phyloP scores from a whole-genome alignment of 2,888 invertebrate genomes.

The Caenorhabditis parvicauda region DNA sequence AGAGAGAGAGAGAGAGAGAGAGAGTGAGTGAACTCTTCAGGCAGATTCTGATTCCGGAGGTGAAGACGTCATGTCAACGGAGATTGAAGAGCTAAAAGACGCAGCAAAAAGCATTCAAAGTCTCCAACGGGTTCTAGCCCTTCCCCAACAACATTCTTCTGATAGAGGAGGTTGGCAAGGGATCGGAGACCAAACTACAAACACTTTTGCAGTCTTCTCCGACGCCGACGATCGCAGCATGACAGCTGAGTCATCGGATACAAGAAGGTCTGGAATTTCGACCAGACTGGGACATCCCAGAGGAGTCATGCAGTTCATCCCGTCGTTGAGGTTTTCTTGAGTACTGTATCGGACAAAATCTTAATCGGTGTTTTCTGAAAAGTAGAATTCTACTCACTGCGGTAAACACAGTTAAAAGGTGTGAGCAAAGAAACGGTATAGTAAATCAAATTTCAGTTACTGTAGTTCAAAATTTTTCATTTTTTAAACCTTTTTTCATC shows the following conservation, averaged over 20 bases:
- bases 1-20: too few relatives aligned
- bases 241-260: slow-evolving; percentile 26
- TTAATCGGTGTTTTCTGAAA: too few relatives aligned
- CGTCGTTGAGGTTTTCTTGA: too few relatives aligned
- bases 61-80: slow-evolving; percentile 47
- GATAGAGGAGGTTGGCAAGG: slow-evolving; percentile 29
- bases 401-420: too few relatives aligned
- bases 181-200: slow-evolving; percentile 8
- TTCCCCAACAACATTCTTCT: slow-evolving; percentile 33
- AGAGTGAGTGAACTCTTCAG: slow-evolving; percentile 3
- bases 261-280: slow-evolving; percentile 48
- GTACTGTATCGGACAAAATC: too few relatives aligned
- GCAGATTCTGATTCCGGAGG: slow-evolving; percentile 32
- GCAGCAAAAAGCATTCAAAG: slow-evolving; percentile 58
- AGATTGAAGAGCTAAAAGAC: slow-evolving; percentile 57
- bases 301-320: slow-evolving; percentile 61
- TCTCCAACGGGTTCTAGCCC: slow-evolving; percentile 48
- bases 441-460: too few relatives aligned
- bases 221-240: slow-evolving; percentile 25
- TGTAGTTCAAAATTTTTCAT: too few relatives aligned
- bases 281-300: slow-evolving; percentile 52
- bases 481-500: too few relatives aligned
- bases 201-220: slow-evolving; percentile 31
- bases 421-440: too few relatives aligned
- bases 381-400: too few relatives aligned